phyloP scores from a whole-genome alignment of 2,888 invertebrate genomes.

The Melanotus villosus region DNA sequence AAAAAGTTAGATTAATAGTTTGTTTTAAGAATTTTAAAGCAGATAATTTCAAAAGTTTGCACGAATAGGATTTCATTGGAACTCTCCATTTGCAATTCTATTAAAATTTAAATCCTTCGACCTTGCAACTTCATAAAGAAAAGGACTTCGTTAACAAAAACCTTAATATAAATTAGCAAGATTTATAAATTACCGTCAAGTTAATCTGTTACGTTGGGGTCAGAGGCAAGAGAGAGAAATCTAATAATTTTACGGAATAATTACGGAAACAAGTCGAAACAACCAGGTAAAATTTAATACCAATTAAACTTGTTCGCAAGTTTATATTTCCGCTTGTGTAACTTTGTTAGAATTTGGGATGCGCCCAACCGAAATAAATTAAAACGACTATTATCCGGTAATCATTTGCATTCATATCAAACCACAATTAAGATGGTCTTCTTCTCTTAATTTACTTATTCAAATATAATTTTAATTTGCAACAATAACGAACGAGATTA shows the following conservation, averaged over 20 bases:
- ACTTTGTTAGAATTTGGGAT: neutral
- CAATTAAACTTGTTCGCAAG: slow-evolving; percentile 9
- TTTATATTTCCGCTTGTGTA: slow-evolving; percentile 8
- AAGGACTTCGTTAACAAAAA: too few species aligned
- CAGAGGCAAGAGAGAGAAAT: neutral
- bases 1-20: too few species aligned
- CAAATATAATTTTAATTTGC: neutral
- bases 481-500: too few species aligned
- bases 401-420: slow-evolving; percentile 9
- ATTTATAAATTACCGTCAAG: neutral
- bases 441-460: neutral
- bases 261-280: slow-evolving; percentile 5
- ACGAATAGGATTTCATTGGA: too few species aligned
- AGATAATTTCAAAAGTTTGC: too few species aligned
- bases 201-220: neutral
- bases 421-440: slow-evolving; percentile 2
- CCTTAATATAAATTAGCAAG: neutral
- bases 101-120: too few species aligned
- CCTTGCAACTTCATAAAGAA: too few species aligned
- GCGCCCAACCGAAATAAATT: slow-evolving; percentile 5
- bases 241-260: slow-evolving; percentile 3
- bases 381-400: slow-evolving; percentile 2
- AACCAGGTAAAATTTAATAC: slow-evolving; percentile 4
- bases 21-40: too few species aligned
- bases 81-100: too few species aligned